These are phyloP conservation scores for Monodelphis domestica DNA, from an alignment of 2,797 vertebrate genomes.

Conservation along the genomic window DNA sequence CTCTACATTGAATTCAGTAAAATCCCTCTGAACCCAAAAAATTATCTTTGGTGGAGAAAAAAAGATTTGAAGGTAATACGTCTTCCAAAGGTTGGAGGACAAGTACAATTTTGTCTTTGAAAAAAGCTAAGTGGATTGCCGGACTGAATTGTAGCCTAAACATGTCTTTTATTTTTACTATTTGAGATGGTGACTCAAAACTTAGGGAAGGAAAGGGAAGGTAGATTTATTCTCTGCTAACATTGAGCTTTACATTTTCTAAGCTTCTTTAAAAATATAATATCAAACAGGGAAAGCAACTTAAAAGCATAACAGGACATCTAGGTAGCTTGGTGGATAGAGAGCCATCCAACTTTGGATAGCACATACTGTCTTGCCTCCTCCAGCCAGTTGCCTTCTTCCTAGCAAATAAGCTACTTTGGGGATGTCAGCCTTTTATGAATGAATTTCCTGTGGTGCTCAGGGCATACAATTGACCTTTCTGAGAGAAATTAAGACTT, in stretches of 20 bases:
- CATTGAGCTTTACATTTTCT: not conserved
- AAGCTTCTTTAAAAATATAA: not conserved
- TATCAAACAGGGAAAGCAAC: not conserved
- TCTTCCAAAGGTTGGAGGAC: not conserved
- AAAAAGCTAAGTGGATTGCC: not conserved
- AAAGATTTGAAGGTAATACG: not conserved
- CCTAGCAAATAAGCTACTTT: not conserved
- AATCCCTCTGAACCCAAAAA: not conserved
- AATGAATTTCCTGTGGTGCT: not conserved
- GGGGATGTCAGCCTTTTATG: not conserved
- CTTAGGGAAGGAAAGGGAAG: not conserved
- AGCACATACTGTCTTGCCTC: not conserved
- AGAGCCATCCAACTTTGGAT: not conserved
- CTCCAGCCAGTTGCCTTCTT: not conserved
- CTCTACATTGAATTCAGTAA: not conserved
- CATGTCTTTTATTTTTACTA: not conserved
- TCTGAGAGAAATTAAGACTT: constrained; percentile 45
- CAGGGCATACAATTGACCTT: not conserved
- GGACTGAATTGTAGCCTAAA: not conserved
- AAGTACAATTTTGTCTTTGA: not conserved
- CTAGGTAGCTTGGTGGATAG: not conserved
- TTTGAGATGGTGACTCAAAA: not conserved
- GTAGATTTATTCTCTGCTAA: not conserved
- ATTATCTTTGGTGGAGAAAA: not conserved
- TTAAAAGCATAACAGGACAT: too few relatives aligned